phyloP scores from a whole-genome alignment of 2,113 vertebrate species.

The Mesembrinibis cayennensis region DNA sequence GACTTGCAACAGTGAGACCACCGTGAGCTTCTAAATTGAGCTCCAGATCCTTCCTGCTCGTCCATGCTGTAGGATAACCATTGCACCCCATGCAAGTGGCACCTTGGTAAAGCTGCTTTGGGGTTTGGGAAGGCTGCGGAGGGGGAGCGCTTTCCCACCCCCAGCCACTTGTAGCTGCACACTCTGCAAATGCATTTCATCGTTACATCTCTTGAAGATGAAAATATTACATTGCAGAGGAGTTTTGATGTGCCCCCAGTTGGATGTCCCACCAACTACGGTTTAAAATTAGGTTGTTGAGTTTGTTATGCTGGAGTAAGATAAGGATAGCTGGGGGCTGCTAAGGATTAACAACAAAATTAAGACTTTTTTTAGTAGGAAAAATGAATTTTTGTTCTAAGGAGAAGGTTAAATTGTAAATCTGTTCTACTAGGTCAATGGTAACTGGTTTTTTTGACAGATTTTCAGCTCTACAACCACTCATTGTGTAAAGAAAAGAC shows the following conservation, averaged over 20 bases:
- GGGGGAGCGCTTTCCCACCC: neutral
- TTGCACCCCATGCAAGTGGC: rapidly evolving
- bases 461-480: neutral
- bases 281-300: neutral
- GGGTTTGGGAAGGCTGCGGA: neutral
- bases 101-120: neutral
- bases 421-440: neutral
- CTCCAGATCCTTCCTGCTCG: neutral
- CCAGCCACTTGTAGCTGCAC: no score
- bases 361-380: neutral
- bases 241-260: neutral
- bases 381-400: neutral
- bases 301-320: neutral
- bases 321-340: neutral
- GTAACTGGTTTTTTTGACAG: neutral
- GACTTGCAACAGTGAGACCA: neutral
- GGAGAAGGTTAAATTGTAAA: neutral
- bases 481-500: neutral
- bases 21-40: neutral
- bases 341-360: neutral
- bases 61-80: neutral
- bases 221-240: neutral
- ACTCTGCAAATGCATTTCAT: neutral
- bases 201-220: neutral
- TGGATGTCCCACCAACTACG: rapidly evolving